A percentile compares a stretch with the other conserved stretches of the same genome.
These are phyloP conservation scores for Hirtodrosophila duncani DNA, from an alignment of 2,888 invertebrate genomes.

Conservation along the genomic window DNA sequence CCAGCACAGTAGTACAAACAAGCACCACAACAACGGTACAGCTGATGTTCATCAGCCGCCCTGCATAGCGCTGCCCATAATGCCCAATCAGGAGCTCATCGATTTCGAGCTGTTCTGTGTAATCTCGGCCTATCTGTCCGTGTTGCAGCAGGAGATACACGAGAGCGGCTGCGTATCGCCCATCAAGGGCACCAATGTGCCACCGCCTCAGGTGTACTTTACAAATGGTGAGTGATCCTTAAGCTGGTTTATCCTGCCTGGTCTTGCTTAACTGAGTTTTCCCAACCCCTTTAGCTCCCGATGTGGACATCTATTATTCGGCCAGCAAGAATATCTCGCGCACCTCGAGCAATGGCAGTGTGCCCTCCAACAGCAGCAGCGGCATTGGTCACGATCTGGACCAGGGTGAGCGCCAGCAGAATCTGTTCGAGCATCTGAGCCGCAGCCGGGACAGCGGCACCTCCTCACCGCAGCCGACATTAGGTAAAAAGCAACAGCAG, in stretches of 20 bases:
- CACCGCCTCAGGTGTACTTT: constrained; percentile 78
- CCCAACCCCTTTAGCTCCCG: constrained; percentile 38
- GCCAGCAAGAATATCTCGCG: constrained; percentile 75
- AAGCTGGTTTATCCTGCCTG: background rate
- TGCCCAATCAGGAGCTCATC: constrained; percentile 55
- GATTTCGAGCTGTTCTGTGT: constrained; percentile 78
- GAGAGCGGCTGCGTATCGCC: constrained; percentile 79
- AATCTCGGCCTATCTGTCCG: constrained; percentile 77
- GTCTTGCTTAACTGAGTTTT: too few relatives aligned
- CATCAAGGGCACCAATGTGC: constrained; percentile 78
- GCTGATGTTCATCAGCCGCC: background rate
- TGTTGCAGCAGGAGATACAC: constrained; percentile 78
- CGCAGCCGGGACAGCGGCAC: constrained; percentile 78
- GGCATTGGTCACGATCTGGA: constrained; percentile 63
- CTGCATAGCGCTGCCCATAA: constrained; percentile 7
- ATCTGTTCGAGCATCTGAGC: constrained; percentile 63
- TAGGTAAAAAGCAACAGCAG: constrained; percentile 56
- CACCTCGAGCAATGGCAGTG: constrained; percentile 76
- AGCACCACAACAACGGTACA: constrained; percentile 13
- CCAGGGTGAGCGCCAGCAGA: constrained; percentile 63
- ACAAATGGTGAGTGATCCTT: constrained; percentile 72
- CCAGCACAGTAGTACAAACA: constrained; percentile 56
- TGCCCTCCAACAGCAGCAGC: constrained; percentile 69
- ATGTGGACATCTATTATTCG: constrained; percentile 68
- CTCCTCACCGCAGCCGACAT: constrained; percentile 77